Base-by-base conservation (phyloP, 2,113 vertebrate genomes). In the Manacus vitellinus region DNA sequence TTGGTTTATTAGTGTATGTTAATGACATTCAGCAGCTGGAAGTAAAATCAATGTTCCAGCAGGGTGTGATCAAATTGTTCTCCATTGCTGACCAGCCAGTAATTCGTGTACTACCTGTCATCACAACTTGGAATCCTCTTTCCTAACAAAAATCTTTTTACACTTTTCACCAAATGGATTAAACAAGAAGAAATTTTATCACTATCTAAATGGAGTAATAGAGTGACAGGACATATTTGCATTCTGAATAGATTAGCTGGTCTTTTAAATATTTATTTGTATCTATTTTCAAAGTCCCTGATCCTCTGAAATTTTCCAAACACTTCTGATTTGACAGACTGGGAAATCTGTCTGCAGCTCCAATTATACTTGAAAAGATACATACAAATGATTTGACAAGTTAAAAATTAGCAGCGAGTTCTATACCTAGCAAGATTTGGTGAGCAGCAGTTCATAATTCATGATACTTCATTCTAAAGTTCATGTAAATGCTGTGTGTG, bases 331-430 rank as follows among this genome's bases (percentile, higher is more conserved):
- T 85, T 97, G 93, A 96, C 95, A 96, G 95, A 97, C 89, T 92
- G 75, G 95, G 91, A 91, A 96, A 92, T 95, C 93, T 95, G 96
- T 97, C 95, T 96, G 89, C 85, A 72, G 88, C 76, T 97, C 95
- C 91, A 97, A 97, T 97, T 97, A 96, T 94, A 95, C 94, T 96
- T 97, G 92, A 96, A 97, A 95, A 96, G 97, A 97, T 95, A 94
- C 92, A 91, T 96, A 96, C 49, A 97, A 97, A 97, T 97, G 92
- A 92, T 96, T 94, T 97, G 96, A 97, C 96, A 97, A 96, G 92
- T 94, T 89, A 95, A 97, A 97, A 97, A 97, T 96, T 95, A 97
- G 79, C 93, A 94, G 89, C 22, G 13, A 95, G 87, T 96, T 95
- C 93, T 96, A 88, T 92, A 97, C 97, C 97, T 97, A 95, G 87